These are phyloP conservation scores for Junonia oenone DNA, from an alignment of 2,888 invertebrate species.

Conservation along the genomic window DNA sequence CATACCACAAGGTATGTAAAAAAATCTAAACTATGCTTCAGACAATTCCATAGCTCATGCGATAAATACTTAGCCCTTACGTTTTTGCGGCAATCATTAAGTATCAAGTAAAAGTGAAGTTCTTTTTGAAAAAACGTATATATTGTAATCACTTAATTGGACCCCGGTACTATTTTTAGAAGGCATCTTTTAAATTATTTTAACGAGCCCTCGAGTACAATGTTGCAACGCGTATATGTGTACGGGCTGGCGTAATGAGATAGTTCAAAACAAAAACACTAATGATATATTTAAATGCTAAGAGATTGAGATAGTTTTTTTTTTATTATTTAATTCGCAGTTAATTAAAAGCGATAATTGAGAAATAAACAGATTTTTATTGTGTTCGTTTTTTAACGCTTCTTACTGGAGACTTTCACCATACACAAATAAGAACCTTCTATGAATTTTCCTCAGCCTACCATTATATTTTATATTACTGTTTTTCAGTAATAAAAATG, in stretches of 20 bases:
- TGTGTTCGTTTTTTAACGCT: neutral
- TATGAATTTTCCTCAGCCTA: too few species aligned
- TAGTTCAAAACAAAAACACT: neutral
- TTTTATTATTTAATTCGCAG: neutral
- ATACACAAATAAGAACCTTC: neutral
- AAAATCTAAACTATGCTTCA: too few species aligned
- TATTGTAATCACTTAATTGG: conserved; percentile 20
- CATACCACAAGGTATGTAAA: too few species aligned
- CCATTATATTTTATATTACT: too few species aligned
- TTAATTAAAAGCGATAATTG: neutral
- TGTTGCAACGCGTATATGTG: conserved; percentile 14
- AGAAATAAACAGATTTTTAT: neutral
- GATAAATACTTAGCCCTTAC: neutral
- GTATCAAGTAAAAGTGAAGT: conserved; percentile 3
- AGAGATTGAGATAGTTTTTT: neutral
- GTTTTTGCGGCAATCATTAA: neutral
- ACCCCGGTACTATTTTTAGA: conserved; percentile 10
- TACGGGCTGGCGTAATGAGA: conserved; percentile 8
- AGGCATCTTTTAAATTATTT: conserved; percentile 19
- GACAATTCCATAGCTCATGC: neutral
- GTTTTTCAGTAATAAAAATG: too few species aligned
- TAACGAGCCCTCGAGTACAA: conserved; percentile 18
- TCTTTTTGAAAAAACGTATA: conserved; percentile 6
- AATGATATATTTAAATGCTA: neutral
- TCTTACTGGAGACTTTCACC: neutral